Evolutionary conservation across 2,113 vertebrate genomes (phyloP).

Genomic region (Canis aureus): DNA sequence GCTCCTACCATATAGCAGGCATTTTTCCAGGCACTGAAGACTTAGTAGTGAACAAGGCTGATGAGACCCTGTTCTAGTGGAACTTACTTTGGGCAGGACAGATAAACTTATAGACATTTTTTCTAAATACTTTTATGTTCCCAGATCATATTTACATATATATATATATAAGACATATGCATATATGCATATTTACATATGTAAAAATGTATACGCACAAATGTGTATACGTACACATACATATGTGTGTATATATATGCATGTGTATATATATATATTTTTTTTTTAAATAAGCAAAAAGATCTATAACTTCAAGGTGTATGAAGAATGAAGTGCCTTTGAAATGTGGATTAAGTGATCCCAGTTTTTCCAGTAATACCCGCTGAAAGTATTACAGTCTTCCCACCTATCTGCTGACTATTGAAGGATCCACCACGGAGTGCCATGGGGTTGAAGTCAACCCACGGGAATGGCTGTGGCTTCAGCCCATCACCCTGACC

Average conservation of each 20-base stretch:
- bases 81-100: background rate
- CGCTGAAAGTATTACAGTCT: background rate
- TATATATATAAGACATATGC: no score
- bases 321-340: background rate
- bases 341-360: background rate
- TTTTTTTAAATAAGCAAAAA: background rate
- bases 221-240: no score
- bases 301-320: background rate
- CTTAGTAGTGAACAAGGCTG: background rate
- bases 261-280: background rate
- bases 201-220: background rate
- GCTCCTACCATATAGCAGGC: background rate
- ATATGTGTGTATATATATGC: background rate
- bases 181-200: no score
- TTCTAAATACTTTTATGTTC: background rate
- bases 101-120: background rate
- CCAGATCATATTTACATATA: background rate
- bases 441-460: fast-evolving
- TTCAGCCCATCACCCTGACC: no score
- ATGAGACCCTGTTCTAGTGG: background rate
- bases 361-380: background rate
- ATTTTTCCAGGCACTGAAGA: background rate
- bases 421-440: background rate
- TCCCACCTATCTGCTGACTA: background rate
- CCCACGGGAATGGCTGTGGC: background rate